A percentile compares a stretch with the other conserved stretches of the same genome.
Conservation (phyloP, 2,888 invertebrate genomes). For the Rhopalosiphum nymphaeae region DNA sequence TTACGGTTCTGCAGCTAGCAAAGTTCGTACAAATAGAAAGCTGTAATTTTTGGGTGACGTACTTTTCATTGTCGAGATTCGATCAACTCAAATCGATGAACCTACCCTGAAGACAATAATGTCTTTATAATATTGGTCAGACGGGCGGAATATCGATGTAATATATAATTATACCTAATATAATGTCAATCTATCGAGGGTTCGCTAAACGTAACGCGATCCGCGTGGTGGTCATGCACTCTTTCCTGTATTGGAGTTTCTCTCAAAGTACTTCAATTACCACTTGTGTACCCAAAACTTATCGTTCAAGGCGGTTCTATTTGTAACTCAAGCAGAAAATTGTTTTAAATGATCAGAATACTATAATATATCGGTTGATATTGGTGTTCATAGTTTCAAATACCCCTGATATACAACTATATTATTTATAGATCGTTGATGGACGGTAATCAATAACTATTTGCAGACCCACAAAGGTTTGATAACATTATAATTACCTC, state of each 20-base stretch:
- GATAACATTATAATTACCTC: background rate
- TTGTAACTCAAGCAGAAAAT: constrained; percentile 53
- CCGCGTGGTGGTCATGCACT: constrained; percentile 34
- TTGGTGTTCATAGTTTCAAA: background rate
- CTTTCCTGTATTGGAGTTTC: constrained; percentile 44
- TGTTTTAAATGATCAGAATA: background rate
- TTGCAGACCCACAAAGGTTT: background rate
- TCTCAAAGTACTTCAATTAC: constrained; percentile 35
- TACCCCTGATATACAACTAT: background rate
- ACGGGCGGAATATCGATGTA: background rate
- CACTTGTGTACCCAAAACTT: background rate
- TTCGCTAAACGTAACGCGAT: constrained; percentile 33
- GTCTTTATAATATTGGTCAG: background rate
- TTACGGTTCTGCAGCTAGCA: background rate
- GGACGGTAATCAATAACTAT: background rate
- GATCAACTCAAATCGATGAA: background rate
- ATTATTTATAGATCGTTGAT: background rate
- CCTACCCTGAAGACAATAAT: background rate
- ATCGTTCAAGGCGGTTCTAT: background rate
- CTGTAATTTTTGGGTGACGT: background rate
- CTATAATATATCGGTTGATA: background rate
- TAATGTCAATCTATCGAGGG: background rate
- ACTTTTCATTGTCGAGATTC: background rate
- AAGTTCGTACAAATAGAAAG: background rate
- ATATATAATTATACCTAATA: background rate